Base-by-base conservation (phyloP, 2,888 invertebrate genomes). In the Pharmacophagus antenor region DNA sequence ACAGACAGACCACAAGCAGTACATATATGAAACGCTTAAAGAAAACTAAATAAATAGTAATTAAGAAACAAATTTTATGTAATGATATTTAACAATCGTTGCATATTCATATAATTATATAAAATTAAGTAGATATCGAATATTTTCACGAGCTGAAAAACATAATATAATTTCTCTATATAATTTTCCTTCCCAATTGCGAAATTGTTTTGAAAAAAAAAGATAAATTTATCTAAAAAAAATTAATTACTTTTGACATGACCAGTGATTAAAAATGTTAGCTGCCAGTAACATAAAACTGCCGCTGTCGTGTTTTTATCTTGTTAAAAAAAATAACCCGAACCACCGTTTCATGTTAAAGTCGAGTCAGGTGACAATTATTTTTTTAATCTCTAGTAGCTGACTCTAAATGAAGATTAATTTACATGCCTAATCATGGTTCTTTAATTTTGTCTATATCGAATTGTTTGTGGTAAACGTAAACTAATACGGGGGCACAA, bases 371-470 rank as follows among this genome's bases (percentile, higher is more conserved):
- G 21, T 57, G 50, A 21, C 50, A 57, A 57, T 27, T n/a, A n/a
- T n/a, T 22, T 57, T 44, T 44, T 51, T 51, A 56, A 57, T 44
- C 44, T 50, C 10, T 51, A 23, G 22, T 57, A 31, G 22, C 17
- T 47, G 6, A 22, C 21, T 10, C 15, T 2, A 47, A 46, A 23
- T 20, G 22, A 15, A 47, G 10, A 47, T 47, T 22, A 22, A 47
- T 47, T 10, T 21, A 47, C 22, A n/a, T n/a, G 15, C 15, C n/a
- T 37, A 4, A 37, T 15, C 37, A n/a, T n/a, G 15, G 1, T 37
- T 37, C 3, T 31, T 31, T 31, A 37, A n/a, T 37, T 37, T 37
- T 37, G 37, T 37, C 37, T n/a, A 37, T 37, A 37, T 37, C n/a
- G n/a, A 37, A 37, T 37, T 37, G 37, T 3, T 4, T 4, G 37